phyloP scores from a whole-genome alignment of 1,140 invertebrate genomes.

The Drosophila tsacasi region DNA sequence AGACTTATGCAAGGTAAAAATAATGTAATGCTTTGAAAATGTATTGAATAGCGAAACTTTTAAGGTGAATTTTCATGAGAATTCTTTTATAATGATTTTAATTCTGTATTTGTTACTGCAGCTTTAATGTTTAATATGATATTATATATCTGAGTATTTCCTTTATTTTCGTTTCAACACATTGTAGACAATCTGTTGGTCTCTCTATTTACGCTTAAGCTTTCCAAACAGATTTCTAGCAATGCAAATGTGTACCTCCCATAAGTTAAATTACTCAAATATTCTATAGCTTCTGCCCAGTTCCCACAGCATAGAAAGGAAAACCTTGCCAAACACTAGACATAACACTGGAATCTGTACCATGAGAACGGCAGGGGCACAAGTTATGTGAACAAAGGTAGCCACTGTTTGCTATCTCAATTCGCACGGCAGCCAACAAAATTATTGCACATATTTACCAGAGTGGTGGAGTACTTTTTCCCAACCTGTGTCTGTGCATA shows the following conservation, averaged over 20 bases:
- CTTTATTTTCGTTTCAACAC: not conserved
- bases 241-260: not conserved
- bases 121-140: not conserved
- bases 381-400: slow-evolving; percentile 31
- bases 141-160: not conserved
- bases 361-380: slow-evolving; percentile 34
- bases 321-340: slow-evolving; percentile 22
- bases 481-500: slow-evolving; percentile 41
- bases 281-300: not conserved
- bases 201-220: not conserved
- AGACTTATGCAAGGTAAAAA: not conserved
- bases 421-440: slow-evolving; percentile 28
- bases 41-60: not conserved
- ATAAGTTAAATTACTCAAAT: not conserved
- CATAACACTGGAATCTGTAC: slow-evolving; percentile 27
- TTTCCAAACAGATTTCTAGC: not conserved
- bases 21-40: not conserved
- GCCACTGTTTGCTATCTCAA: slow-evolving; percentile 27
- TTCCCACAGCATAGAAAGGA: slow-evolving; percentile 19
- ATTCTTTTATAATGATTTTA: not conserved
- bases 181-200: too few relatives aligned
- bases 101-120: not conserved
- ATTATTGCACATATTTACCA: slow-evolving; percentile 10
- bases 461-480: slow-evolving; percentile 15
- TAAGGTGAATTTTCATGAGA: too few relatives aligned